Base-by-base conservation (phyloP, 2,888 invertebrate species). In the Agonum fuliginosum region DNA sequence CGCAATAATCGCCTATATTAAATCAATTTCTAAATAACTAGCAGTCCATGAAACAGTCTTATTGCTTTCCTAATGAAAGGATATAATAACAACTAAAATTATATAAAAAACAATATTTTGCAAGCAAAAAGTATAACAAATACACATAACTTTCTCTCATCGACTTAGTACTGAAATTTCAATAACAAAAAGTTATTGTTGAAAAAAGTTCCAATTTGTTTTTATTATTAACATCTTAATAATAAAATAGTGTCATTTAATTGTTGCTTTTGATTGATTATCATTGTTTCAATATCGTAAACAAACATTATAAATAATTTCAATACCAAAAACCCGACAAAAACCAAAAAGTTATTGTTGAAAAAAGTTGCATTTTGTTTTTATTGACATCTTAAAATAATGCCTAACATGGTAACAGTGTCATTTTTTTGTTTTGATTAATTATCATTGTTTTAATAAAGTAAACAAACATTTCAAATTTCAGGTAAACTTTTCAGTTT, bases 21-120 rank as follows among this genome's bases (percentile, higher is more conserved):
- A 72, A 72, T 72, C 34, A 72, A 73, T 73, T 73, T 73, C 54
- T 41, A 73, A 73, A 73, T 62, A 73, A 20, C n/a, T 37, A 72
- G 22, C 72, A 19, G 37, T 72, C 72, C 54, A 34, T 72, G 34
- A 54, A 72, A 72, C 34, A 12, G 10, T 34, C 19, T 71, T 51
- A 48, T 10, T 27, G 65, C 48, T 41, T 54, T 72, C 30, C 24
- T 17, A 72, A 51, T 72, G 34, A 72, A 62, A 62, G 30, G 17
- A 30, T 27, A n/a, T 34, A 54, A 10, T 37, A 62, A 30, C 22
- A 41, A 54, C 17, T 70, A 1, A 34, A 34, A 72, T 54, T 72
- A 72, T 41, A 54, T 43, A 62, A 62, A 73, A 37, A 54, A 58
- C 37, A 8, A 54, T 43, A 71, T 71, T 51, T 71, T 46, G 30